These are phyloP conservation scores for Drosophila watanabei DNA, from an alignment of 1,140 invertebrate species.

Conservation along the genomic window DNA sequence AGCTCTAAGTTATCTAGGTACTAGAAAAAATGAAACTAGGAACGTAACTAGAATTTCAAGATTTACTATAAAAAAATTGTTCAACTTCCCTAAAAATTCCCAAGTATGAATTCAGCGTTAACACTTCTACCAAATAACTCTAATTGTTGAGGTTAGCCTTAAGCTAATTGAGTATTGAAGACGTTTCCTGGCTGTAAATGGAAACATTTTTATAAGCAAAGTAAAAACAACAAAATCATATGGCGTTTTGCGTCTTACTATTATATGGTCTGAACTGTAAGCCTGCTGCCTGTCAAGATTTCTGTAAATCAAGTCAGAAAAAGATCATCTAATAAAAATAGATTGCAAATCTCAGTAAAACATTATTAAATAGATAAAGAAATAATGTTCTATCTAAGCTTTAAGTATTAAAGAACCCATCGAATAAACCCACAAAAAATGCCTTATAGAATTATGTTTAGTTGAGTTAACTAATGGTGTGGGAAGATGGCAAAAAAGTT, in stretches of 20 bases:
- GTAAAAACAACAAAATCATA: background rate
- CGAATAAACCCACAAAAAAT: background rate
- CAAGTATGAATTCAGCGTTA: background rate
- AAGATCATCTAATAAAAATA: background rate
- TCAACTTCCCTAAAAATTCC: background rate
- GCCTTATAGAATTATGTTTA: background rate
- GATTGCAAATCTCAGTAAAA: too few relatives aligned
- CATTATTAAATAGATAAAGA: background rate
- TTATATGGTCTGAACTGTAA: background rate
- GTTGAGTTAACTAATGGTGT: background rate
- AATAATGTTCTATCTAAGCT: background rate
- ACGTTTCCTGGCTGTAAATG: background rate
- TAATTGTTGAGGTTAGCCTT: background rate
- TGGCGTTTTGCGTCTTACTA: background rate
- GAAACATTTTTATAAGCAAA: background rate
- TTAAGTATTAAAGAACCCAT: background rate
- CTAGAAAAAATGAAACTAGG: too few relatives aligned
- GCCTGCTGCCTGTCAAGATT: background rate
- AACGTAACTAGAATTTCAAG: too few relatives aligned
- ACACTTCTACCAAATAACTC: background rate
- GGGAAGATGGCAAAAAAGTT: constrained; percentile 4
- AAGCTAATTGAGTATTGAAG: background rate
- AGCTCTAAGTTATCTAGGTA: too few relatives aligned
- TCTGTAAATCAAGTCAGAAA: background rate
- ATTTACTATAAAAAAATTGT: too few relatives aligned